Evolutionary conservation across 2,797 vertebrate species (phyloP).

Genomic region (Ibycter americanus): DNA sequence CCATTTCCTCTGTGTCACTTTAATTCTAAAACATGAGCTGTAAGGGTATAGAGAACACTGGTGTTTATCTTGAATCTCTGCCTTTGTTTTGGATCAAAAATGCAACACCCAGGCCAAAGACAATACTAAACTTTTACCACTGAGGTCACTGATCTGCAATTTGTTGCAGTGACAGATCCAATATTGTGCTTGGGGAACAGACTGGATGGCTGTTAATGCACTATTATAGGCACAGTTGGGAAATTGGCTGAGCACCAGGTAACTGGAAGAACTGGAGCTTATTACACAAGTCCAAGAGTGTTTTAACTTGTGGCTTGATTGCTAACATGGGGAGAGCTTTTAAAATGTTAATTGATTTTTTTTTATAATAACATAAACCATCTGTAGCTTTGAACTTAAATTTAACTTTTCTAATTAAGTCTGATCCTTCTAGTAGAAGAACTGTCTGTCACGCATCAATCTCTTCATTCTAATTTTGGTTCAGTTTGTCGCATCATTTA

Average conservation of each 20-base stretch:
- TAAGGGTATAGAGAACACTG: not conserved
- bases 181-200: conserved; percentile 40
- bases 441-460: not conserved
- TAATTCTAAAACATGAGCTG: conserved; percentile 13
- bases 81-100: conserved; percentile 44
- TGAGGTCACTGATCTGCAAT: conserved; percentile 56
- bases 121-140: conserved; percentile 45
- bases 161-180: conserved; percentile 63
- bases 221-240: conserved; percentile 43
- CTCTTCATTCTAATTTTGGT: not conserved
- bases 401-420: conserved; percentile 37
- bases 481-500: not conserved
- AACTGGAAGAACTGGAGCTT: conserved; percentile 17
- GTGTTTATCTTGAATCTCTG: conserved; percentile 40
- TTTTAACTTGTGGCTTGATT: conserved; percentile 32
- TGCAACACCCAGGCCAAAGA: conserved; percentile 21
- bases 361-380: conserved; percentile 14
- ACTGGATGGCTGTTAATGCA: conserved; percentile 30
- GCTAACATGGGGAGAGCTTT: conserved; percentile 16
- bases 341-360: conserved; percentile 45
- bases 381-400: conserved; percentile 48
- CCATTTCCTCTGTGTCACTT: not conserved
- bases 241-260: conserved; percentile 50
- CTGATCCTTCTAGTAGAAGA: not conserved
- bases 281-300: conserved; percentile 33